phyloP scores from a whole-genome alignment of 2,888 invertebrate species.

The Acheta domesticus region DNA sequence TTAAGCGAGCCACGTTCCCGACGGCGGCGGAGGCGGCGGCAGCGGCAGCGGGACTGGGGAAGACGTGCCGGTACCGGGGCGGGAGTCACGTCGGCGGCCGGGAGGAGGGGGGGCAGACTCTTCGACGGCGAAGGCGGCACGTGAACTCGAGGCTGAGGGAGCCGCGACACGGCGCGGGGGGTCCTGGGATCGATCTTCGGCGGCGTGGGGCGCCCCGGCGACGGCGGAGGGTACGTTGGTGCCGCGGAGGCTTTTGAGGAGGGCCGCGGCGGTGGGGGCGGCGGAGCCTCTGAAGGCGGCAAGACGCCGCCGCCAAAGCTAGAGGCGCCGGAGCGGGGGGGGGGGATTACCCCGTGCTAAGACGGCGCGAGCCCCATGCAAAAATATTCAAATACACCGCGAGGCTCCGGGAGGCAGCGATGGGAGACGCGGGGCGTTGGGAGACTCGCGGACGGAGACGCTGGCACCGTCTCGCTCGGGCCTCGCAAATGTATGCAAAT shows the following conservation, averaged over 20 bases:
- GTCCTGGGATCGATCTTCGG: neutral
- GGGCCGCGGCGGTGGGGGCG: neutral
- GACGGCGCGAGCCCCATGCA: neutral
- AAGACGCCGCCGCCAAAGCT: too few relatives aligned
- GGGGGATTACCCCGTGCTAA: too few relatives aligned
- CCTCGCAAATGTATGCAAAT: slow-evolving; percentile 51
- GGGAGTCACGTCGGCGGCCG: neutral
- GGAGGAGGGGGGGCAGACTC: neutral
- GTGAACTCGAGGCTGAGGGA: too few relatives aligned
- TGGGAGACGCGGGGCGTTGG: too few relatives aligned
- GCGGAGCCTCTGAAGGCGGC: too few relatives aligned
- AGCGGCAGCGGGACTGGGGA: neutral
- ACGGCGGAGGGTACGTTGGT: neutral
- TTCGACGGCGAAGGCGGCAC: too few relatives aligned
- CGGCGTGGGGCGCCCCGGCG: neutral
- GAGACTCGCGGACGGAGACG: too few relatives aligned
- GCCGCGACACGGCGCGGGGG: neutral
- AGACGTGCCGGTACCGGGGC: neutral
- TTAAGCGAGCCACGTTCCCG: neutral
- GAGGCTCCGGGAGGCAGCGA: neutral
- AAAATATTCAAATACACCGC: neutral
- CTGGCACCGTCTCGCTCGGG: too few relatives aligned
- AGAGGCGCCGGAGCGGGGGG: too few relatives aligned
- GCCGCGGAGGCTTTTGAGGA: neutral
- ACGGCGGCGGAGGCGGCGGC: neutral